These are phyloP conservation scores for Atrichornis clamosus DNA, from an alignment of 2,113 vertebrate genomes.

Conservation along the genomic window DNA sequence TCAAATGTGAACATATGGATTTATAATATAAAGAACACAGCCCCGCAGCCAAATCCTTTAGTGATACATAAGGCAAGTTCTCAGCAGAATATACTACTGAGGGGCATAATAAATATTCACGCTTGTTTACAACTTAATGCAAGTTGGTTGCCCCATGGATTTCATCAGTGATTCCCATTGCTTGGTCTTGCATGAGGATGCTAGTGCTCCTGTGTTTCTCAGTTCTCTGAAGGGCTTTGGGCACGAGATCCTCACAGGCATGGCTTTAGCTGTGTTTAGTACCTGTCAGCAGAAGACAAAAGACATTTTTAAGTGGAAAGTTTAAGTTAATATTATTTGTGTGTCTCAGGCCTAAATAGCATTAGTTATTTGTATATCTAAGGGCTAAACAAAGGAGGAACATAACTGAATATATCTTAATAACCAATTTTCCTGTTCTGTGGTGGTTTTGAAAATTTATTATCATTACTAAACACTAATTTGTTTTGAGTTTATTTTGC, in stretches of 20 bases:
- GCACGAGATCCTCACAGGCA: not conserved
- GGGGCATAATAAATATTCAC: not conserved
- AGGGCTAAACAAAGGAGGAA: not conserved
- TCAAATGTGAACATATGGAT: not conserved
- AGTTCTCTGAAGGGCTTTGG: not conserved
- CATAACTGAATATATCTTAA: not conserved
- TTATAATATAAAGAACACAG: not conserved
- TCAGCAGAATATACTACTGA: not conserved
- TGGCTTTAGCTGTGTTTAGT: not conserved
- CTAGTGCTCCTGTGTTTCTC: not conserved
- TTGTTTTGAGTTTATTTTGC: not conserved
- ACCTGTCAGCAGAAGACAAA: not conserved
- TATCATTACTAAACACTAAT: not conserved
- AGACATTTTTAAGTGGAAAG: not conserved
- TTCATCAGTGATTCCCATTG: not conserved
- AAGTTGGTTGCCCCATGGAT: not conserved
- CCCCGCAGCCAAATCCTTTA: not conserved
- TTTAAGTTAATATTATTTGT: not conserved
- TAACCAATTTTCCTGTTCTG: not conserved
- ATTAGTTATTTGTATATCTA: not conserved
- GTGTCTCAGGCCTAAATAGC: not conserved
- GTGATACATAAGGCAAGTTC: not conserved
- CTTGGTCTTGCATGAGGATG: not conserved
- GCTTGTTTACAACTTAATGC: not conserved
- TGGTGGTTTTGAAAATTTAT: not conserved